Conservation (phyloP, 2,113 vertebrate species). For the Cryptoleucopteryx plumbea region DNA sequence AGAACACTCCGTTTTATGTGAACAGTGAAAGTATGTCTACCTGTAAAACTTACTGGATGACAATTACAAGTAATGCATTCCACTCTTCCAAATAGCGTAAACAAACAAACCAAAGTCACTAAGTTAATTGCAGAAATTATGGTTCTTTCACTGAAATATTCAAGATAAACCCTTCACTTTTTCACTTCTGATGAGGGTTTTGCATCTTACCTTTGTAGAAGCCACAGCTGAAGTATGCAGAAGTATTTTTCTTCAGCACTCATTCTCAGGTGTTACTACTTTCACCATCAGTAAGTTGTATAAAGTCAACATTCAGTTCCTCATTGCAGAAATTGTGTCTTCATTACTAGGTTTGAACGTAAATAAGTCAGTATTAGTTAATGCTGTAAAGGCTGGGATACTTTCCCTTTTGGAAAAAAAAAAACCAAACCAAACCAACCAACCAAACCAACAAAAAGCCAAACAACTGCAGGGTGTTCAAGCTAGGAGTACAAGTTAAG, state of each 20-base stretch:
- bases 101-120: neutral
- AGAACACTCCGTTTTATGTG: neutral
- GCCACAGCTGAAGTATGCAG: neutral
- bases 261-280: neutral
- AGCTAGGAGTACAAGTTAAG: neutral
- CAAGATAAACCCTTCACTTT: neutral
- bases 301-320: neutral
- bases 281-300: neutral
- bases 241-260: neutral
- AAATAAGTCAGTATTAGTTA: neutral
- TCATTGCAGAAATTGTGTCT: neutral
- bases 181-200: neutral
- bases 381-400: neutral
- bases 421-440: neutral
- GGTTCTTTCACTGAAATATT: neutral
- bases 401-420: neutral
- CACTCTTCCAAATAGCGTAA: accelerated
- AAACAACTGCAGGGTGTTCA: neutral
- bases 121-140: neutral
- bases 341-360: neutral
- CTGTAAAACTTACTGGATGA: neutral
- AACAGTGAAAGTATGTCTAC: neutral
- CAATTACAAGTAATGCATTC: neutral
- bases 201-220: neutral
- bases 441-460: too few relatives aligned